These are phyloP conservation scores for Carettochelys insculpta DNA, from an alignment of 2,113 vertebrate species.

Conservation along the genomic window DNA sequence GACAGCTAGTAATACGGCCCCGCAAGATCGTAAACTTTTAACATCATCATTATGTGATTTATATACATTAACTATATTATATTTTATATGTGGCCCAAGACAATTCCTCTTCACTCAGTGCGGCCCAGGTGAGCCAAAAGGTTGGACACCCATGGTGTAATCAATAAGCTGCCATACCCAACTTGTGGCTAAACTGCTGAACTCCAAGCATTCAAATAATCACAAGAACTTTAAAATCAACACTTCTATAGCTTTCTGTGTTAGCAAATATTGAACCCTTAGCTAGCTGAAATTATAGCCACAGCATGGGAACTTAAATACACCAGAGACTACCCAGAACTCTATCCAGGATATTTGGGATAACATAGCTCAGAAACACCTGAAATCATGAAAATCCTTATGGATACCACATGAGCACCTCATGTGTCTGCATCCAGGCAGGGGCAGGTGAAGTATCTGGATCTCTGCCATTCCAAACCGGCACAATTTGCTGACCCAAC, in stretches of 20 bases:
- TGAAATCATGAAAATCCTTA: neutral
- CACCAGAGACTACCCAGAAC: neutral
- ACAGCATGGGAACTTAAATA: neutral
- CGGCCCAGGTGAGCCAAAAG: no score
- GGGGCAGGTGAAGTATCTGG: neutral
- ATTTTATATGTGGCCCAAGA: no score
- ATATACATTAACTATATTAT: no score
- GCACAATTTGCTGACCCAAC: neutral
- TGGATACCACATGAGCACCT: neutral
- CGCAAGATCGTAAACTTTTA: no score
- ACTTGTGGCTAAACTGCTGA: neutral
- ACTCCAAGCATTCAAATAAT: neutral
- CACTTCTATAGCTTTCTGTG: neutral
- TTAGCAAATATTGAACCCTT: neutral
- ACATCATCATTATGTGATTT: no score
- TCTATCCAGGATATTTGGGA: neutral
- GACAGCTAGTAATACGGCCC: no score
- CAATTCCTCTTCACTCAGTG: no score
- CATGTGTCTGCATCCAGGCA: neutral
- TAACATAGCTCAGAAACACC: neutral
- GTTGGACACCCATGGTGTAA: no score
- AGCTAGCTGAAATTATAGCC: neutral
- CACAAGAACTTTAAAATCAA: neutral
- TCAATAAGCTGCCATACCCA: neutral
- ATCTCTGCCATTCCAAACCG: neutral